A percentile compares a stretch with the other conserved stretches of the same genome.
These are phyloP conservation scores for Phyllostomus hastatus DNA, from an alignment of 2,113 vertebrate genomes.

Conservation along the genomic window DNA sequence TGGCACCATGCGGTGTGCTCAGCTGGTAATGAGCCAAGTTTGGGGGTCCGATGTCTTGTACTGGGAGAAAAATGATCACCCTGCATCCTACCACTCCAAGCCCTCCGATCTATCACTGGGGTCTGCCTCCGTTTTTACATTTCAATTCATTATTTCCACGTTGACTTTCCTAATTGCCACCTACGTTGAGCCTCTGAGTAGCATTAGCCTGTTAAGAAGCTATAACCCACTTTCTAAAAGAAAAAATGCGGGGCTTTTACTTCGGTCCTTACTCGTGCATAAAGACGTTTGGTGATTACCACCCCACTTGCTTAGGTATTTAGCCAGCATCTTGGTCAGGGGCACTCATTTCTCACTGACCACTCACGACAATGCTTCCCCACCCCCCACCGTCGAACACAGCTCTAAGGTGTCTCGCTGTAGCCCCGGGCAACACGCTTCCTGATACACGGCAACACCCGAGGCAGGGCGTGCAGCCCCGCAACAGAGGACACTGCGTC, in stretches of 20 bases:
- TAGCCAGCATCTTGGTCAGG: neutral
- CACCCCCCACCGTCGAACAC: neutral
- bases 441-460: neutral
- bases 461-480: neutral
- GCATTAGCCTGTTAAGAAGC: neutral
- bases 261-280: neutral
- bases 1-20: accelerated
- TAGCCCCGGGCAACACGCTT: neutral
- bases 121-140: neutral
- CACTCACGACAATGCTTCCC: accelerated
- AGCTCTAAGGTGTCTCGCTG: neutral
- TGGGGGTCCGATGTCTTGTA: neutral
- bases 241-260: neutral
- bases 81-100: no score
- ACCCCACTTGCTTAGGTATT: neutral
- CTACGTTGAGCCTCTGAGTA: neutral
- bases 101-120: neutral
- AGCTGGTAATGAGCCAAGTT: neutral
- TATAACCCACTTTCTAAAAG: neutral
- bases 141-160: neutral
- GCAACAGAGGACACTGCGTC: neutral
- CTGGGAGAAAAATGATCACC: neutral
- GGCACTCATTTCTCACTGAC: neutral
- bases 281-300: neutral
- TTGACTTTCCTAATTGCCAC: neutral